A percentile compares a stretch with the other conserved stretches of the same genome.
Evolutionary conservation across 2,797 vertebrate genomes (phyloP).

Genomic region (Odontamblyopus rebecca): DNA sequence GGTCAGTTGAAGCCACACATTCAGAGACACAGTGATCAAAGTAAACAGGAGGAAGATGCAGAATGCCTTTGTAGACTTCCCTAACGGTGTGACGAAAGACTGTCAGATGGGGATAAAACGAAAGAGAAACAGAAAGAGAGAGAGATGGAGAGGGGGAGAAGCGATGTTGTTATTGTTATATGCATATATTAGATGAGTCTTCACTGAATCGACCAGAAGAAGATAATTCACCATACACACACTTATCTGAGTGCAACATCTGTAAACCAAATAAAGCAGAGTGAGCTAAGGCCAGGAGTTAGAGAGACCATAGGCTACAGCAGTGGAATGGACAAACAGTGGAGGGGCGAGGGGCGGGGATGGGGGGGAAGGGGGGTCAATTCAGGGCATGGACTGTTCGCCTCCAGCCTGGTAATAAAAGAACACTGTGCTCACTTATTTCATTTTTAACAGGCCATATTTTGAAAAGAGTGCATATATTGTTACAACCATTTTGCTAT

Average conservation of each 20-base stretch:
- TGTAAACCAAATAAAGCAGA: conserved; percentile 32
- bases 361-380: neutral
- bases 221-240: conserved; percentile 17
- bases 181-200: conserved; percentile 35
- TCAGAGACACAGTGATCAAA: conserved; percentile 22
- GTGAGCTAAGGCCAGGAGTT: conserved; percentile 33
- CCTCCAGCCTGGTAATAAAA: conserved; percentile 1
- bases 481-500: neutral
- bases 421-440: neutral
- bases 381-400: conserved; percentile 2
- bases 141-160: neutral
- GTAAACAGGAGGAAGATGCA: conserved; percentile 23
- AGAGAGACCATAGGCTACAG: conserved; percentile 16
- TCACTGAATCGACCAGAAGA: conserved; percentile 15
- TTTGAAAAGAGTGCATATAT: neutral
- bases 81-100: conserved; percentile 34
- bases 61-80: conserved; percentile 22
- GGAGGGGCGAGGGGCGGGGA: neutral
- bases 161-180: conserved; percentile 29
- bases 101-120: conserved; percentile 19
- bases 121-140: conserved; percentile 21
- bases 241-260: conserved; percentile 19
- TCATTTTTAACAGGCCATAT: neutral
- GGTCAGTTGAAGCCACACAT: neutral
- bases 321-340: conserved; percentile 25